Base-by-base conservation (phyloP, 1,140 invertebrate species). In the Drosophila pectinifera region DNA sequence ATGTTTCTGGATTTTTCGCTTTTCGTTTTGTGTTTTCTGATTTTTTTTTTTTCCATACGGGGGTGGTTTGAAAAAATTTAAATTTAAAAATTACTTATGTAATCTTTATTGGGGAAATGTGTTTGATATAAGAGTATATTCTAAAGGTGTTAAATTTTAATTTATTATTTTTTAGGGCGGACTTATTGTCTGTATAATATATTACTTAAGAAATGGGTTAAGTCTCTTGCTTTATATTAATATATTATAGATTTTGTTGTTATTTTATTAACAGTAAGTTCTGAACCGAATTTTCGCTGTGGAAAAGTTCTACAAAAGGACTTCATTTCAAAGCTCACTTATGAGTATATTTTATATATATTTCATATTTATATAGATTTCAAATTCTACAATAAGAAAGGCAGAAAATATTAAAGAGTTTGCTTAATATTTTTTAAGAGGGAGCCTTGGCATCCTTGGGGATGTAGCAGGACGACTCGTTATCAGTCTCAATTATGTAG, bases 401-500 rank as follows among this genome's bases (percentile, higher is more conserved):
- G n/a, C n/a, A n/a, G n/a, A n/a, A 26, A 16, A 16, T 11, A 1
- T 4, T 0, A 11, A 26, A 10, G 13, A 13, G 0, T 13, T 49
- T 6, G 3, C 11, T 13, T 13, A 13, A 36, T 36, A 36, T 53
- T 53, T 22, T 7, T 8, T 10, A 36, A 10, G 36, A 18, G 31
- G 31, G 22, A 36, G 13, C 18, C 18, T 20, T 53, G 10, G 14
- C 13, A 36, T 20, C 7, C 31, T 36, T 13, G 18, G 0, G 49
- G n/a, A 11, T 39, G 22, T 28, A n/a, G 2, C 16, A 36, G 62
- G 28, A 8, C 24, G 63, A 45, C 57, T 65, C 62, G 41, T 63
- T 65, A 65, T 65, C 62, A 46, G 62, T 39, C 59, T 65, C 63
- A 64, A 65, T 69, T 69, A 69, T 55, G 65, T 22, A 55, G 68